Conservation (phyloP, 2,888 invertebrate species). For the Pseudococcus jackbeardsleyi region DNA sequence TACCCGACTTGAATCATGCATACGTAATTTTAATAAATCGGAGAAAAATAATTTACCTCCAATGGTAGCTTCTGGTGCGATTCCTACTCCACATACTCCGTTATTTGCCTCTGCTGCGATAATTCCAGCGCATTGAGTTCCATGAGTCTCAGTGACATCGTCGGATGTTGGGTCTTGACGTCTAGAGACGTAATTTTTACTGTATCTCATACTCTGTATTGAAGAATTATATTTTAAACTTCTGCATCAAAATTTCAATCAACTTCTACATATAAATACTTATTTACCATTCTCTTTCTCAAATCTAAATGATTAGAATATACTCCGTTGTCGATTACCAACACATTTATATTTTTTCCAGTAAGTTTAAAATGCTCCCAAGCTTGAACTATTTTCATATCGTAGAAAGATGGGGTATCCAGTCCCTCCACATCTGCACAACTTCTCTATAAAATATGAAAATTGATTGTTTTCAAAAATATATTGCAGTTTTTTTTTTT, state of each 20-base stretch:
- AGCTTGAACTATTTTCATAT: constrained; percentile 87
- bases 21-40: neutral
- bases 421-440: neutral
- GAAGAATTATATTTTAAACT: neutral
- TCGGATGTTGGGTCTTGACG: constrained; percentile 77
- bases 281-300: constrained; percentile 90
- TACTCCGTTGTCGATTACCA: constrained; percentile 95
- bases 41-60: constrained; percentile 74
- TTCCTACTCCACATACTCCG: constrained; percentile 90
- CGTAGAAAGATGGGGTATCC: constrained; percentile 71
- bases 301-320: constrained; percentile 96
- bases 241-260: neutral
- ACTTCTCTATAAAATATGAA: neutral
- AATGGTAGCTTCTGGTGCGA: constrained; percentile 86
- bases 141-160: constrained; percentile 83
- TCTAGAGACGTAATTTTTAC: neutral
- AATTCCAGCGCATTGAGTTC: constrained; percentile 93
- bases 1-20: neutral
- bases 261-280: neutral
- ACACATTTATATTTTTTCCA: constrained; percentile 93
- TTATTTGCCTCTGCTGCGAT: constrained; percentile 92
- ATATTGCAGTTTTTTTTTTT: no score
- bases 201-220: neutral
- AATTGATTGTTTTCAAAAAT: neutral
- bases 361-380: constrained; percentile 90